These are phyloP conservation scores for Cyprinodon tularosa DNA, from an alignment of 2,113 vertebrate species.

Conservation along the genomic window DNA sequence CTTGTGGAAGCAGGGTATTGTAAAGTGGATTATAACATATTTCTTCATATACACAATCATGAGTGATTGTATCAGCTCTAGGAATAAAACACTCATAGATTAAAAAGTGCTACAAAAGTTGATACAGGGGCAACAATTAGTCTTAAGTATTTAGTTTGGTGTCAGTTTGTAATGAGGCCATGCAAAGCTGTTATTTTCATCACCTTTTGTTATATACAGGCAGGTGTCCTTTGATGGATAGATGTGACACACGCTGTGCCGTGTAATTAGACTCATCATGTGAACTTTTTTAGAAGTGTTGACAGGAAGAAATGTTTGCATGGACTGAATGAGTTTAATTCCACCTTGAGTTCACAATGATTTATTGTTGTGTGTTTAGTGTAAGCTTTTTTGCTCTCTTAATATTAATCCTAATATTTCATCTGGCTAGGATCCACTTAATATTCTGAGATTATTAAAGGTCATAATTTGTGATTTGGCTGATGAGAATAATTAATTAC, in stretches of 20 bases:
- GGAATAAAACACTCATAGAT: background rate
- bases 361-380: background rate
- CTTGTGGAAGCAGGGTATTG: too few relatives aligned
- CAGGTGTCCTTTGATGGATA: conserved; percentile 28
- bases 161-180: conserved; percentile 41
- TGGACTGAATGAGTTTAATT: background rate
- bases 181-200: conserved; percentile 46
- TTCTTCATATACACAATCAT: background rate
- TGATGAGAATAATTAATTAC: conserved; percentile 20
- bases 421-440: background rate
- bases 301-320: background rate
- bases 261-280: conserved; percentile 30
- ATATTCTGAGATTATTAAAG: background rate
- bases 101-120: background rate
- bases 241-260: conserved; percentile 1
- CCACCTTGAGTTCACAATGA: conserved; percentile 7
- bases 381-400: background rate
- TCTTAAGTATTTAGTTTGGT: conserved; percentile 25
- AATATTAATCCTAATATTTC: background rate
- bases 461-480: background rate
- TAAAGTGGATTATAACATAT: too few relatives aligned
- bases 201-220: conserved; percentile 36
- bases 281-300: conserved; percentile 19
- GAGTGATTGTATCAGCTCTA: background rate
- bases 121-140: background rate